These are phyloP conservation scores for Portunus trituberculatus DNA, from an alignment of 1,140 invertebrate genomes.

Conservation along the genomic window DNA sequence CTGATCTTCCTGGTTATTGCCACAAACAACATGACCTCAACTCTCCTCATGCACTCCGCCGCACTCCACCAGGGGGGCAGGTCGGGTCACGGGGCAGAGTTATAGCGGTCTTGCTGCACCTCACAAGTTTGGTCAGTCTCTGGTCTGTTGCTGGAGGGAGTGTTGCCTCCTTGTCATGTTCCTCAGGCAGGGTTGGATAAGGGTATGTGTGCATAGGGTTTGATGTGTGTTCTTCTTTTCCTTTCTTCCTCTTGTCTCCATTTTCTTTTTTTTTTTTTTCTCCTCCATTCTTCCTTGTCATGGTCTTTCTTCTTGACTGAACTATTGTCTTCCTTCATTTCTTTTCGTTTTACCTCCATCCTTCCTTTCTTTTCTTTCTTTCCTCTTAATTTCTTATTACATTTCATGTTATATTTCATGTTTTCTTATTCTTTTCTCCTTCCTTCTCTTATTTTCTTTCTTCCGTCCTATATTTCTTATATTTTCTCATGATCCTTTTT, in stretches of 20 bases:
- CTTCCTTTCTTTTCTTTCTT: neutral
- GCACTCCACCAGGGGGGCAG: neutral
- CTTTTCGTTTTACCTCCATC: neutral
- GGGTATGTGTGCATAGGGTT: neutral
- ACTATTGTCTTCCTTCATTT: neutral
- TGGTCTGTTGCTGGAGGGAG: neutral
- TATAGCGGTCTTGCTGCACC: neutral
- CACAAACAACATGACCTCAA: conserved; percentile 69
- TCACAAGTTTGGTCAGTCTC: neutral
- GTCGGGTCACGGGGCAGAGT: neutral
- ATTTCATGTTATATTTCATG: too few species aligned
- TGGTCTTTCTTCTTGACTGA: neutral
- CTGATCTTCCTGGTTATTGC: conserved; percentile 44
- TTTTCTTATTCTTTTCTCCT: too few species aligned
- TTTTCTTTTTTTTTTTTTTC: neutral
- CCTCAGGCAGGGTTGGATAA: neutral
- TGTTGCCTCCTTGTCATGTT: neutral
- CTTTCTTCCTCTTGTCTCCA: neutral
- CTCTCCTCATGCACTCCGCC: conserved; percentile 46
- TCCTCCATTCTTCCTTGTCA: too few species aligned
- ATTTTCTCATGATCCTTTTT: neutral
- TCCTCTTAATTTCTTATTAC: neutral
- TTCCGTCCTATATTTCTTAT: neutral
- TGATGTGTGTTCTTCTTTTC: neutral
- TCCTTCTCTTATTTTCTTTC: too few species aligned